phyloP scores from a whole-genome alignment of 2,113 vertebrate genomes.

The Myodes glareolus region DNA sequence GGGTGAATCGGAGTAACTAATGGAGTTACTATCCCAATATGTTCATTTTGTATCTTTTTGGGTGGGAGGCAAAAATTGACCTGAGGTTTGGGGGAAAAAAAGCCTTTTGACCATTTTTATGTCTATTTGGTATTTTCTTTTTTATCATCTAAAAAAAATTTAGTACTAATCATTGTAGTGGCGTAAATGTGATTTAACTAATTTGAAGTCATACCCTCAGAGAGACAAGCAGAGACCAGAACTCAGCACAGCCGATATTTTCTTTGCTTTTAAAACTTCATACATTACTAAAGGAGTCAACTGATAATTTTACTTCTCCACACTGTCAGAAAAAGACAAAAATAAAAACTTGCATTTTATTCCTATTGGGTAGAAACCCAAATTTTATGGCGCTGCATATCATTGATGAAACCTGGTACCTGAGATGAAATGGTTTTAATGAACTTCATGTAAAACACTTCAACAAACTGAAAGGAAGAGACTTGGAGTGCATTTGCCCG shows the following conservation, averaged over 20 bases:
- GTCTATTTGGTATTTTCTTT: slow-evolving; percentile 71
- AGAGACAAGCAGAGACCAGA: slow-evolving; percentile 44
- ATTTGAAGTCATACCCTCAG: slow-evolving; percentile 54
- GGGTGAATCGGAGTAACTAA: slow-evolving; percentile 46
- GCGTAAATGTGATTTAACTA: slow-evolving; percentile 56
- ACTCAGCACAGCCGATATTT: neutral
- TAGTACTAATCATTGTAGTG: slow-evolving; percentile 71
- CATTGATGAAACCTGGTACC: slow-evolving; percentile 37
- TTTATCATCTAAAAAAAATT: slow-evolving; percentile 64
- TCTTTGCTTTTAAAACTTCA: neutral
- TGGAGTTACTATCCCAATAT: slow-evolving; percentile 42
- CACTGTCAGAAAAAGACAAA: neutral
- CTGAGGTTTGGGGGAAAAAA: neutral
- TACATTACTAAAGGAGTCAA: slow-evolving; percentile 33
- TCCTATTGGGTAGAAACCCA: slow-evolving; percentile 35
- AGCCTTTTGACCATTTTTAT: slow-evolving; percentile 65
- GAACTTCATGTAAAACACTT: slow-evolving; percentile 44
- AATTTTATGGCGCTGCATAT: slow-evolving; percentile 32
- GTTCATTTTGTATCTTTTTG: slow-evolving; percentile 73
- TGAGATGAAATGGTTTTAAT: slow-evolving; percentile 42
- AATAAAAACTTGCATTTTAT: slow-evolving; percentile 28
- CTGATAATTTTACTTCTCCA: slow-evolving; percentile 30
- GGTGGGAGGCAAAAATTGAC: slow-evolving; percentile 47
- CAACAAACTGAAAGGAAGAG: slow-evolving; percentile 52
- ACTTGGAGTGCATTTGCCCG: neutral